phyloP scores from a whole-genome alignment of 1,140 invertebrate species.

The Agrilus planipennis region DNA sequence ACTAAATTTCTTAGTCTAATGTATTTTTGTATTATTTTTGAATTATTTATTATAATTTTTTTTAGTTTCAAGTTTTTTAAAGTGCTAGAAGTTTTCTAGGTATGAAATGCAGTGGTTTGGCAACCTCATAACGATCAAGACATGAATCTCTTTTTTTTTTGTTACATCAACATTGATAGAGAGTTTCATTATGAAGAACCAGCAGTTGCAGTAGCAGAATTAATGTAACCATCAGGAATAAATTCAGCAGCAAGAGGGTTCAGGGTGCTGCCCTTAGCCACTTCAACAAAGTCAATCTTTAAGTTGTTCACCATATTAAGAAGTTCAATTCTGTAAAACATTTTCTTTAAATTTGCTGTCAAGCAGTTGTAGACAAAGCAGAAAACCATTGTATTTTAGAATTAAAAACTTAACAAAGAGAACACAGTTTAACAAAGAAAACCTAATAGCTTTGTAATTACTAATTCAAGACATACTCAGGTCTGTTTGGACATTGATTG shows the following conservation, averaged over 20 bases:
- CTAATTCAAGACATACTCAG: slow-evolving; percentile 1
- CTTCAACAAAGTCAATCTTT: slow-evolving; percentile 10
- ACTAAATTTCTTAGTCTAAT: too few relatives aligned
- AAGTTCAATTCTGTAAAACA: slow-evolving; percentile 2
- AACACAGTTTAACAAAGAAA: too few relatives aligned
- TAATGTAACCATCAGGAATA: slow-evolving; percentile 11
- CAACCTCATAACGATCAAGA: neutral
- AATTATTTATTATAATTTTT: neutral
- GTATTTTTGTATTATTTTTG: too few relatives aligned
- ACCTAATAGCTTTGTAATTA: too few relatives aligned
- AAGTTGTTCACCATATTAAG: slow-evolving; percentile 1
- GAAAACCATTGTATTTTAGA: too few relatives aligned
- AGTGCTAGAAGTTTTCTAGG: too few relatives aligned
- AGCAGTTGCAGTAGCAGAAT: neutral
- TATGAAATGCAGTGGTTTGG: neutral
- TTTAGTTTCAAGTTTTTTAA: too few relatives aligned
- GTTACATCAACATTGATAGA: too few relatives aligned
- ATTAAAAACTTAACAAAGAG: too few relatives aligned
- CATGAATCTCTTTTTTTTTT: neutral
- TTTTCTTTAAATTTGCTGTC: too few relatives aligned
- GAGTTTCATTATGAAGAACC: too few relatives aligned
- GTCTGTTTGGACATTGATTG: neutral
- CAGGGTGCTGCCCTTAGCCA: slow-evolving; percentile 18
- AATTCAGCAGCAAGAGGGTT: slow-evolving; percentile 29
- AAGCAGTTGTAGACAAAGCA: too few relatives aligned